phyloP scores from a whole-genome alignment of 2,797 vertebrate genomes.

The Sitta carolinensis region DNA sequence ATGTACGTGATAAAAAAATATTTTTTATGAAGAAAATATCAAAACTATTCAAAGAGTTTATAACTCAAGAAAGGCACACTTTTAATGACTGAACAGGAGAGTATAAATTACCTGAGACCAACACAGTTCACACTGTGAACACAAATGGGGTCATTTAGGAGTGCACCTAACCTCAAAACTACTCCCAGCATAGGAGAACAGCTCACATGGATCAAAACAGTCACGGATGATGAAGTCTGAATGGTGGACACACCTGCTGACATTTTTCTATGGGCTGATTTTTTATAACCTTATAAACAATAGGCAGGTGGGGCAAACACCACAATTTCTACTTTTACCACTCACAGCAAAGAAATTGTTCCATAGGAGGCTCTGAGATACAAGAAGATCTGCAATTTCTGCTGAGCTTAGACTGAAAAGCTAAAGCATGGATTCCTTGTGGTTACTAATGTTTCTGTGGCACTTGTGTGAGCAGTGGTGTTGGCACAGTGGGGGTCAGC shows the following conservation, averaged over 20 bases:
- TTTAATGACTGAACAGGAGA: not conserved
- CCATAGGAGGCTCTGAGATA: not conserved
- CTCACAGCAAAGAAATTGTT: not conserved
- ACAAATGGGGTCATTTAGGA: not conserved
- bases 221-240: not conserved
- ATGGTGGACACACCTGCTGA: slow-evolving; percentile 18
- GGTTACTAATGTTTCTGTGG: not conserved
- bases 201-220: not conserved
- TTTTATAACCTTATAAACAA: slow-evolving; percentile 53
- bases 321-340: slow-evolving; percentile 14
- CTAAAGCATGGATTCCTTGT: not conserved
- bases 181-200: not conserved
- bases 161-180: not conserved
- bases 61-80: not conserved
- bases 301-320: not conserved
- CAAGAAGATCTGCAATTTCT: not conserved
- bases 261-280: slow-evolving; percentile 40
- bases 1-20: not conserved
- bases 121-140: no score
- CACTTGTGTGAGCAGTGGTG: not conserved
- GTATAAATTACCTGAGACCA: not conserved
- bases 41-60: not conserved
- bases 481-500: not conserved
- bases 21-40: slow-evolving; percentile 2
- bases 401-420: slow-evolving; percentile 6